A percentile compares a stretch with the other conserved stretches of the same genome.
Evolutionary conservation across 2,888 invertebrate species (phyloP).

Genomic region (Gonocerus acuteangulatus): DNA sequence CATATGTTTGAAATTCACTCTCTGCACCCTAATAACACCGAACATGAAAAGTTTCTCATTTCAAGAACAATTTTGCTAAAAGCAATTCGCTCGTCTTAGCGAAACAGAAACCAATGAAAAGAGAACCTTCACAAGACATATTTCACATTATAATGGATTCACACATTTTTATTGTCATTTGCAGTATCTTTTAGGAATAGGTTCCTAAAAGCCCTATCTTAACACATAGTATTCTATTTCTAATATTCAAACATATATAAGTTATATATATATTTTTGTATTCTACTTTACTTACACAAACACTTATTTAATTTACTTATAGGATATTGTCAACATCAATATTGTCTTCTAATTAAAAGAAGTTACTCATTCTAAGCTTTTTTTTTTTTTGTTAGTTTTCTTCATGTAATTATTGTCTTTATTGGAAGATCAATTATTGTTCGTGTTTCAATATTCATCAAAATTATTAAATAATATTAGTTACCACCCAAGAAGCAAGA

Average conservation of each 20-base stretch:
- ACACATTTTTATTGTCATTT: slow-evolving; percentile 36
- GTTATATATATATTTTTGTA: neutral
- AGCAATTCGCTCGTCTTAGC: neutral
- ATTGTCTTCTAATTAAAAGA: slow-evolving; percentile 8
- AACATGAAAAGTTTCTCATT: slow-evolving; percentile 7
- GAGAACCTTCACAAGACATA: neutral
- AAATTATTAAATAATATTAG: too few relatives aligned
- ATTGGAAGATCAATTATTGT: slow-evolving; percentile 1
- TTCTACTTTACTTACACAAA: slow-evolving; percentile 3
- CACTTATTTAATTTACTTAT: neutral
- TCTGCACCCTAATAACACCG: too few relatives aligned
- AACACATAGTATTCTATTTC: slow-evolving; percentile 9
- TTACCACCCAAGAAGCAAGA: too few relatives aligned
- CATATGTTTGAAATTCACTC: too few relatives aligned
- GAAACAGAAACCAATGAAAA: neutral
- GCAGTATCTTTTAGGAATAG: slow-evolving; percentile 35
- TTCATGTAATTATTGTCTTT: slow-evolving; percentile 8
- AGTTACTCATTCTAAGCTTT: too few relatives aligned
- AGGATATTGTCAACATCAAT: slow-evolving; percentile 10
- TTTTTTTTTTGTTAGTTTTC: neutral
- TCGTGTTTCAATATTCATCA: too few relatives aligned
- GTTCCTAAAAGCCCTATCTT: slow-evolving; percentile 31
- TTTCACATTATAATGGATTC: slow-evolving; percentile 28
- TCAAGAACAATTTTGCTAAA: neutral
- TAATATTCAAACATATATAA: slow-evolving; percentile 3